phyloP scores from a whole-genome alignment of 2,113 vertebrate genomes.

The Tretioscincus oriximinensis region DNA sequence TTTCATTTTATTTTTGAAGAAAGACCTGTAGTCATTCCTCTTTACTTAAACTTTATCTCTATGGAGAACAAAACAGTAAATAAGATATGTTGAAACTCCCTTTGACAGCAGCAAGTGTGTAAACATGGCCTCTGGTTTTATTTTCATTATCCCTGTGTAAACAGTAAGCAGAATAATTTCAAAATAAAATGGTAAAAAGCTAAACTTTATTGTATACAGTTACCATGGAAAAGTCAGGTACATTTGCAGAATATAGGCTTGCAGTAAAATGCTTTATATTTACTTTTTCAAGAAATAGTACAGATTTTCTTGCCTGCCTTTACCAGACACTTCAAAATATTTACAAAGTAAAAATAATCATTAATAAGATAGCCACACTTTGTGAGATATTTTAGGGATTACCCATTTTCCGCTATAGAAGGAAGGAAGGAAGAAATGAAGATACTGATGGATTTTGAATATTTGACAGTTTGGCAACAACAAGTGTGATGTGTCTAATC shows the following conservation, averaged over 20 bases:
- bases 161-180: not conserved
- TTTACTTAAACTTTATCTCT: not conserved
- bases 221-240: not conserved
- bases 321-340: too few species aligned
- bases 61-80: constrained; percentile 1
- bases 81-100: not conserved
- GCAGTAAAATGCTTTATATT: too few species aligned
- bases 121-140: constrained; percentile 20
- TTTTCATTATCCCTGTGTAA: not conserved
- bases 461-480: too few species aligned
- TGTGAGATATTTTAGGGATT: too few species aligned
- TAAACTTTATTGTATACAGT: not conserved
- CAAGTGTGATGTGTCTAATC: too few species aligned
- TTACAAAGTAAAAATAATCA: too few species aligned
- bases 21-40: not conserved
- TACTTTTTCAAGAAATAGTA: too few species aligned
- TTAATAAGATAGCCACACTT: too few species aligned
- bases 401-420: too few species aligned
- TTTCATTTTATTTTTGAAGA: not conserved
- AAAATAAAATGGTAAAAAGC: not conserved
- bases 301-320: too few species aligned
- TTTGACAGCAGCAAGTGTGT: constrained; percentile 2
- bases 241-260: not conserved
- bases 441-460: too few species aligned
- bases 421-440: too few species aligned